Base-by-base conservation (phyloP, 2,888 invertebrate species). In the Ctenicera cuprea region DNA sequence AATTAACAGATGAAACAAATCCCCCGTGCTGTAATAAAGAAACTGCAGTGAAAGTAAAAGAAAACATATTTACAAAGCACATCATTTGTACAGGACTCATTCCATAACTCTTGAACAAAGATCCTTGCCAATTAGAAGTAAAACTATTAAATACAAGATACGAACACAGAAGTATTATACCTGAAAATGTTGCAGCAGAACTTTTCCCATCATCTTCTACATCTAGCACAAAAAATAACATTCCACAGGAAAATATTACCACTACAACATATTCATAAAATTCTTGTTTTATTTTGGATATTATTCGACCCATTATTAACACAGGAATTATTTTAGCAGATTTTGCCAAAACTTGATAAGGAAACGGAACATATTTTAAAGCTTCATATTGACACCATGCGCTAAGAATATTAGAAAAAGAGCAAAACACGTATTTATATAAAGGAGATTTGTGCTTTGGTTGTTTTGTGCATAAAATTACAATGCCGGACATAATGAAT, bases 311-410 rank as follows among this genome's bases (percentile, higher is more conserved):
- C 98, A 99, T 99, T 83, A 98, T 85, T 99, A 99, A 99, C 61
- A 99, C 98, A 0, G 97, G 97, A 81, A 98, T 95, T 79, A 97
- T 95, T 89, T 99, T 99, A 78, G 97, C 97, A n/a, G 99, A 97
- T 88, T 99, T 99, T 0, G 97, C 97, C 77, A 97, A 87, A 76
- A 96, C 94, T 91, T 99, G 98, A 59, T 98, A 97, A 1, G 99
- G 99, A 86, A 99, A 99, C 84, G 95, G 97, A 82, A 99, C 97
- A 87, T 95, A 99, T 87, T 99, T 99, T 52, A 99, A 90, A 22
- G 99, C 99, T 88, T 99, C 99, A 86, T 99, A 99, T 88, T 99
- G 99, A 87, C 97, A 99, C 99, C 99, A 99, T 59, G 98, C 97
- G 85, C 98, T 98, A 91, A 99, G 92, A 77, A 99, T 96, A 87